These are phyloP conservation scores for Clusia tigrina DNA, from an alignment of 2,888 invertebrate genomes.

Conservation along the genomic window DNA sequence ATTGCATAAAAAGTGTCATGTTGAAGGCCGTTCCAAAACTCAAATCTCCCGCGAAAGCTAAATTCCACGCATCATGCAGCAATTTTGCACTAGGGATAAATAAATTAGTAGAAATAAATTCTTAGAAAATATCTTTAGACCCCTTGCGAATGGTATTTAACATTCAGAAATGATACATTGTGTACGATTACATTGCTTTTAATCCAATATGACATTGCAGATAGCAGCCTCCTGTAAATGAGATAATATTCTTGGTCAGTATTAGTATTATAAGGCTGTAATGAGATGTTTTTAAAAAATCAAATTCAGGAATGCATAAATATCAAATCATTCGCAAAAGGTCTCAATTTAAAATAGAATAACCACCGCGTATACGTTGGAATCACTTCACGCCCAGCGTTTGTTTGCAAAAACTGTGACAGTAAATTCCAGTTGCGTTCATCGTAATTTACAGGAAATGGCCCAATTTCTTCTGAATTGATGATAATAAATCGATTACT, in stretches of 20 bases:
- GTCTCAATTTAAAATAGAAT: no score
- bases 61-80: conserved; percentile 56
- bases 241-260: background rate
- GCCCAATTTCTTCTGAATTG: conserved; percentile 85
- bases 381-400: conserved; percentile 67
- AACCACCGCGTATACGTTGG: conserved; percentile 71
- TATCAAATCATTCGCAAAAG: no score
- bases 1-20: conserved; percentile 78
- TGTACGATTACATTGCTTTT: no score
- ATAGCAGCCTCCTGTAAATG: no score
- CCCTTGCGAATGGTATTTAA: no score
- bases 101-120: no score
- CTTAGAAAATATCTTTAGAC: no score
- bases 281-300: no score
- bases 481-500: conserved; percentile 76
- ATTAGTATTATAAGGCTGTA: no score
- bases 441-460: conserved; percentile 86
- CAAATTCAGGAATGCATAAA: no score
- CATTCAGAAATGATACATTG: no score
- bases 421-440: conserved; percentile 78
- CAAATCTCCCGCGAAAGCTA: conserved; percentile 71
- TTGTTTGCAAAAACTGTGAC: conserved; percentile 70
- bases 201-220: no score
- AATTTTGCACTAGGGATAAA: conserved; percentile 48
- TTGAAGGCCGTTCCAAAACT: conserved; percentile 79